These are phyloP conservation scores for Stratiolaelaps scimitus DNA, from an alignment of 1,140 invertebrate species.

Conservation along the genomic window DNA sequence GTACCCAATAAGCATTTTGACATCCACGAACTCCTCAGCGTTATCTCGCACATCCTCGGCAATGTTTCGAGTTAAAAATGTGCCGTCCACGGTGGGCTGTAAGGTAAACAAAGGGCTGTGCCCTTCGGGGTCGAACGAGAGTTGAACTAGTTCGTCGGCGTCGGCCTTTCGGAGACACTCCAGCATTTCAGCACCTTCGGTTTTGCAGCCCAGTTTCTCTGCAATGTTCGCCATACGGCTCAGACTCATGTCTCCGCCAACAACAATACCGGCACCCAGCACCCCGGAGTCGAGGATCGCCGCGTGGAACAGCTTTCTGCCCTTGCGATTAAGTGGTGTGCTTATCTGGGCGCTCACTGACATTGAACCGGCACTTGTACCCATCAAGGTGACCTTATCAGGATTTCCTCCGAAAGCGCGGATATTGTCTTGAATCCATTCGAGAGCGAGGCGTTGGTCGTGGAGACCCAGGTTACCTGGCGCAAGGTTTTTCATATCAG, in stretches of 20 bases:
- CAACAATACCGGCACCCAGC: neutral
- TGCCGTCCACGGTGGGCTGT: neutral
- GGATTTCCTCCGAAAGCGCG: slow-evolving; percentile 36
- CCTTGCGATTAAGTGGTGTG: slow-evolving; percentile 36
- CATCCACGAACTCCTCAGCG: neutral
- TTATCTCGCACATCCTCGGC: neutral
- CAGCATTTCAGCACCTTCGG: neutral
- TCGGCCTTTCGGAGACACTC: neutral
- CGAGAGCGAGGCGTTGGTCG: slow-evolving; percentile 35
- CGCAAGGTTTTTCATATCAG: slow-evolving; percentile 42
- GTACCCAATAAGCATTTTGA: neutral
- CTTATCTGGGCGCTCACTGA: slow-evolving; percentile 39
- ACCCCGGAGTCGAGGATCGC: neutral
- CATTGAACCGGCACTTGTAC: slow-evolving; percentile 42
- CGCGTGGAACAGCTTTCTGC: neutral
- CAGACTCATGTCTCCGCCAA: neutral
- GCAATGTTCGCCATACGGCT: slow-evolving; percentile 1
- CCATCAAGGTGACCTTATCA: slow-evolving; percentile 45
- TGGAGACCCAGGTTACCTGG: slow-evolving; percentile 37
- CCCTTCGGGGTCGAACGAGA: neutral
- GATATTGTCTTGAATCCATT: slow-evolving; percentile 37
- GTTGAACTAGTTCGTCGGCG: neutral
- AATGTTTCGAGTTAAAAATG: neutral
- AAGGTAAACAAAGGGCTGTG: slow-evolving; percentile 15
- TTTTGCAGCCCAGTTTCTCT: neutral